Evolutionary conservation across 2,797 vertebrate genomes (phyloP).

Genomic region (Microctenopoma steveboyesi): DNA sequence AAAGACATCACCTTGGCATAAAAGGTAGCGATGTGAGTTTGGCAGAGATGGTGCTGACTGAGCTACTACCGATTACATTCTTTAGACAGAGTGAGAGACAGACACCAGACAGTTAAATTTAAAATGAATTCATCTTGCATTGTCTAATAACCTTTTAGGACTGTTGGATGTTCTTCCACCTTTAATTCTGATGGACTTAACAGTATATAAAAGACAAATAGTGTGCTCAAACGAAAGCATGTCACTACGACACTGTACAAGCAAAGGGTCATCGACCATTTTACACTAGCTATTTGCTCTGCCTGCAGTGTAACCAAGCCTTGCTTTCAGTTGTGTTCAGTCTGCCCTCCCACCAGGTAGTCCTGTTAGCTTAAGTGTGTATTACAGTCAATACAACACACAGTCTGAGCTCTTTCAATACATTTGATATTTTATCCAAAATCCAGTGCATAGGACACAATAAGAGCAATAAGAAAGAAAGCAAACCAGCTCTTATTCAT

Average conservation of each 20-base stretch:
- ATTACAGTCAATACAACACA: conserved; percentile 18
- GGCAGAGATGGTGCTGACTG: conserved; percentile 5
- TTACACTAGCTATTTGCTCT: conserved; percentile 34
- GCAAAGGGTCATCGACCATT: conserved; percentile 41
- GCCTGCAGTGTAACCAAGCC: conserved; percentile 23
- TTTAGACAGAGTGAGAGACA: conserved; percentile 2
- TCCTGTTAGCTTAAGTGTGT: conserved; percentile 16
- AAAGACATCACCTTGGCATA: conserved; percentile 16
- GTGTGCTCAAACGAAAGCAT: conserved; percentile 18
- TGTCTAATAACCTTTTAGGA: not conserved
- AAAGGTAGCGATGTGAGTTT: not conserved
- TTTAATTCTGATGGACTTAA: not conserved
- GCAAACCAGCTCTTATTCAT: conserved; percentile 59
- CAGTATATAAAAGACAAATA: not conserved
- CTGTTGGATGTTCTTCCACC: conserved; percentile 2
- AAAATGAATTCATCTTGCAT: conserved; percentile 4
- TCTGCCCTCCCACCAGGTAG: conserved; percentile 15
- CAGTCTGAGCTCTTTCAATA: conserved; percentile 26
- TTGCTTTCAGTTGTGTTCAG: conserved; percentile 16
- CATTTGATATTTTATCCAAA: conserved; percentile 27
- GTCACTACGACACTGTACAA: conserved; percentile 23
- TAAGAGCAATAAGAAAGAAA: conserved; percentile 45
- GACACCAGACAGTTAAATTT: not conserved
- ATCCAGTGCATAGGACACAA: conserved; percentile 19
- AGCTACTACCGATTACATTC: conserved; percentile 3